Conservation (phyloP, 2,797 vertebrate genomes). For the Sternotherus odoratus region DNA sequence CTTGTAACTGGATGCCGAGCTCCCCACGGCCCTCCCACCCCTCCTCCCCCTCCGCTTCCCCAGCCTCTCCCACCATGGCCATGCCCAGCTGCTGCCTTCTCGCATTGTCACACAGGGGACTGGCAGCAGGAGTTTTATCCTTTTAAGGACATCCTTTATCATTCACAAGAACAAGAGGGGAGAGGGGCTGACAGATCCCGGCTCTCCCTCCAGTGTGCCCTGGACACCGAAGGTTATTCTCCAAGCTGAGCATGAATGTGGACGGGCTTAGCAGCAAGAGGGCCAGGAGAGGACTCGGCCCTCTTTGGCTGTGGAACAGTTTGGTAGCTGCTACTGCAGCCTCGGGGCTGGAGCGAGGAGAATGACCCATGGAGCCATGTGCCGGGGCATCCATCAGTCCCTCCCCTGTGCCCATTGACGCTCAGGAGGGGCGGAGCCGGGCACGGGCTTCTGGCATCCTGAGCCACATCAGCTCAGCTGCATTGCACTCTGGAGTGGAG, state of each 20-base stretch:
- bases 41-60: conserved; percentile 38
- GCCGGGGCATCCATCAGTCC: neutral
- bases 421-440: neutral
- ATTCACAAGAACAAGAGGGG: conserved; percentile 60
- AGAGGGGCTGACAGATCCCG: fast-evolving
- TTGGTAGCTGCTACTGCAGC: neutral
- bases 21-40: conserved; percentile 64
- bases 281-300: neutral
- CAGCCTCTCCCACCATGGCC: conserved; percentile 47
- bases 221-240: neutral
- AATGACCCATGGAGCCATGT: neutral
- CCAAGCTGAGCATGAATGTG: neutral
- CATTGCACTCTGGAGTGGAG: neutral
- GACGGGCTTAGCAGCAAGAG: neutral
- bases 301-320: neutral
- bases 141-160: conserved; percentile 93
- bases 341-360: neutral
- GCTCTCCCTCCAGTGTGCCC: neutral
- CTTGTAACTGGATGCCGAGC: conserved; percentile 89
- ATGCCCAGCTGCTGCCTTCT: conserved; percentile 90
- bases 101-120: conserved; percentile 87
- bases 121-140: conserved; percentile 84
- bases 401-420: neutral
- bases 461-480: neutral
- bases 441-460: neutral